These are phyloP conservation scores for Acrocyrtus sp. DNA, from an alignment of 2,888 invertebrate genomes.

Conservation along the genomic window DNA sequence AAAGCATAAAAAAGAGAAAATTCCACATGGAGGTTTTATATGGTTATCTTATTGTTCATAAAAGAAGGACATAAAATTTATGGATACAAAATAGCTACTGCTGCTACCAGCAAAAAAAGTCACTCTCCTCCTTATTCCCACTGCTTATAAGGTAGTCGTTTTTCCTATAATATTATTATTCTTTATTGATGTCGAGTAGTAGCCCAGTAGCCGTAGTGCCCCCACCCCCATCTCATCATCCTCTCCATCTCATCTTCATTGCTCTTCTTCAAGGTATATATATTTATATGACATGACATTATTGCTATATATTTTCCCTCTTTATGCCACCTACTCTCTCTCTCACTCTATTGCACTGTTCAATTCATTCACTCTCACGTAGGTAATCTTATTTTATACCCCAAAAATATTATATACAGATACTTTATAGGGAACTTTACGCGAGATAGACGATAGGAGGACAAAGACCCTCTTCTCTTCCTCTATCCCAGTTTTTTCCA, in stretches of 20 bases:
- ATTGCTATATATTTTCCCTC: background rate
- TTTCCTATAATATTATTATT: constrained; percentile 8
- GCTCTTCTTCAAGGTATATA: too few species aligned
- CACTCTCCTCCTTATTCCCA: constrained; percentile 4
- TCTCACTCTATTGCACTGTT: constrained; percentile 3
- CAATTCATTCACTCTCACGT: background rate
- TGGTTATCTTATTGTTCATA: constrained; percentile 53
- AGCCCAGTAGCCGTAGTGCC: too few species aligned
- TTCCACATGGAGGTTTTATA: constrained; percentile 40
- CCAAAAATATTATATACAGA: too few species aligned
- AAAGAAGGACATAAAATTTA: constrained; percentile 51
- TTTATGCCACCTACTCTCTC: background rate
- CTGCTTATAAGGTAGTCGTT: too few species aligned
- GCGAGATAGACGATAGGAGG: too few species aligned
- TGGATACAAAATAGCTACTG: constrained; percentile 39
- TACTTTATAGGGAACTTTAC: too few species aligned
- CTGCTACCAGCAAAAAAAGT: too few species aligned
- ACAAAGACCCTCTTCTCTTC: too few species aligned
- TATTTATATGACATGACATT: background rate
- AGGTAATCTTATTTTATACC: background rate
- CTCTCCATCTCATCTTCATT: constrained; percentile 11
- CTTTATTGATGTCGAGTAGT: constrained; percentile 23
- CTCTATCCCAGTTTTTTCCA: background rate
- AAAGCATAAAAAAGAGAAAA: constrained; percentile 34
- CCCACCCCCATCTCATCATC: too few species aligned